Evolutionary conservation across 2,797 vertebrate species (phyloP), one percentile per base, ranked within the genome.

Genomic region (Crypturellus tataupa): DNA sequence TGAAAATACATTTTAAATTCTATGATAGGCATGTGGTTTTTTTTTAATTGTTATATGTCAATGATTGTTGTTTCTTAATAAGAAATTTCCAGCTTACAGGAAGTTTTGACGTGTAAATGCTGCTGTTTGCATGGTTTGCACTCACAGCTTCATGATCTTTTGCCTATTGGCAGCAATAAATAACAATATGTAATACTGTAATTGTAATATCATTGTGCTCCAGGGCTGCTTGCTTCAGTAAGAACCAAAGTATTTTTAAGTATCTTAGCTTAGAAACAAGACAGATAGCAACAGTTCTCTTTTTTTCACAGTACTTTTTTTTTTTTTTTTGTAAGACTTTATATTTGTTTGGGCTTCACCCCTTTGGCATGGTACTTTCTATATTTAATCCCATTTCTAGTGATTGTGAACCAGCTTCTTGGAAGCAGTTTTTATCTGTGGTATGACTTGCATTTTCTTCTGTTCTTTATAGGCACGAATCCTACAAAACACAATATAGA

Each of bases 401-500:
- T 68, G 58, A 3, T 79, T 49, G 23, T 49, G 47, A 70, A 81
- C 31, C 1, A 9, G 23, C 94, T 94, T 93, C 59, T 80, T 89
- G 81, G 72, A 87, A 94, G 47, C 47, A 47, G 29, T 71, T 35
- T 91, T 67, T 86, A 71, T 51, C 27, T 59, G 8, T 81, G 27
- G 31, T 51, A 47, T 96, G 78, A 95, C 80, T 81, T 84, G 58
- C 27, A 25, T 93, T 93, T 81, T 60, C 91, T 96, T 49, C 16
- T 86, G 46, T 92, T 96, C 55, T 91, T 88, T 62, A 11, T 89
- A 99, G 99, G 87, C 99, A 99, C 11, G 99, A 99, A 47, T 99
- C 98, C 51, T 99, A 99, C 94, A 99, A 98, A 95, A 99, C 99
- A 6, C 99, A 99, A 63, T 99, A 99, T 70, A 98, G 99, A 95